Conservation (phyloP, 1,140 invertebrate genomes). For the Drosophila sp. region DNA sequence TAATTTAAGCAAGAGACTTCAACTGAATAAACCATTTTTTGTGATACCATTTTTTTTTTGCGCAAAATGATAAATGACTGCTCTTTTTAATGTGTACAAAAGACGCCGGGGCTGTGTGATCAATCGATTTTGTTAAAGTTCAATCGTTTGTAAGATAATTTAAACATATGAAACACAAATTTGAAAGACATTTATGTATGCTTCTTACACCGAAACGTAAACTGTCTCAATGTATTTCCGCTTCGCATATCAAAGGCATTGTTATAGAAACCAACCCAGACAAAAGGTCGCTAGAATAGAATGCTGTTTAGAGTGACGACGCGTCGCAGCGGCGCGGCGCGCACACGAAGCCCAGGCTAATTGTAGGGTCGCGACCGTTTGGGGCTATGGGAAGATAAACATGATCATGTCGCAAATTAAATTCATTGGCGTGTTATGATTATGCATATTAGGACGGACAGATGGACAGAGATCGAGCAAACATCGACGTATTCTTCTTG, state of each 20-base stretch:
- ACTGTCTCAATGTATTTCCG: constrained; percentile 4
- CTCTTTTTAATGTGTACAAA: background rate
- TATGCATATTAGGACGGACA: constrained; percentile 15
- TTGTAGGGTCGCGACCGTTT: background rate
- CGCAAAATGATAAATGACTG: background rate
- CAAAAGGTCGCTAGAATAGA: constrained; percentile 6
- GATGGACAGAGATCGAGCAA: background rate
- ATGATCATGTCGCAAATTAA: constrained; percentile 13
- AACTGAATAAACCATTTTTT: constrained; percentile 10
- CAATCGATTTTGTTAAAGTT: constrained; percentile 1
- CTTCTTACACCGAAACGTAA: background rate
- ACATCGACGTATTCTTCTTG: constrained; percentile 2
- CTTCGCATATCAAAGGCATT: background rate
- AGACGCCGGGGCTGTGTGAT: background rate
- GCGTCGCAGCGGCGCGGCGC: too few relatives aligned
- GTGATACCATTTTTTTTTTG: background rate
- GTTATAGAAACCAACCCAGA: background rate
- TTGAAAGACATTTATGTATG: background rate
- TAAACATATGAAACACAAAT: background rate
- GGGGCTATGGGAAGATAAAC: background rate
- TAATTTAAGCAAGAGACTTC: constrained; percentile 3
- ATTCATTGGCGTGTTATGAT: constrained; percentile 21
- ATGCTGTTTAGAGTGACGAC: background rate
- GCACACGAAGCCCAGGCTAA: background rate
- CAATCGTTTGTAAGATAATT: background rate